Conservation (phyloP, 2,797 vertebrate species). For the Sebastes goodei region DNA sequence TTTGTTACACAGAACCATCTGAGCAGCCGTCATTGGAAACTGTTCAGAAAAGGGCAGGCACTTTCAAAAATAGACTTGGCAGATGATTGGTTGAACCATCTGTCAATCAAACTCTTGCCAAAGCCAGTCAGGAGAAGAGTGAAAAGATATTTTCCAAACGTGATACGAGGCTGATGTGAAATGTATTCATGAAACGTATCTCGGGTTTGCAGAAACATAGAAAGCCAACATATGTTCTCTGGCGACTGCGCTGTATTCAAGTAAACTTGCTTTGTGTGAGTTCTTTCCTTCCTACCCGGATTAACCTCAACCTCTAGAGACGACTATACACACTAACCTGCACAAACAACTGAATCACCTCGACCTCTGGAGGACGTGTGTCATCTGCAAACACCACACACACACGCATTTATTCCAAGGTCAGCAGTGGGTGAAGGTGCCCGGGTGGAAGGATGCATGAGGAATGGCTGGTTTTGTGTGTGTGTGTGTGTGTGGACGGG, state of each 20-base stretch:
- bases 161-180: no score
- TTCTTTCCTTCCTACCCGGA: background rate
- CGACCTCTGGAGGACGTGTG: constrained; percentile 2
- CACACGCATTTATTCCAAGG: background rate
- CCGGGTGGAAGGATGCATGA: background rate
- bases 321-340: background rate
- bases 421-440: constrained; percentile 25
- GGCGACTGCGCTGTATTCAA: no score
- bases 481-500: constrained; percentile 6
- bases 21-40: no score
- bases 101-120: background rate
- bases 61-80: background rate
- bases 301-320: constrained; percentile 5
- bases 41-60: no score
- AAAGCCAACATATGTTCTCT: no score
- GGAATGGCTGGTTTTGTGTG: background rate
- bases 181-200: no score
- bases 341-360: constrained; percentile 16
- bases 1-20: background rate
- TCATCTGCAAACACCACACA: background rate
- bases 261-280: background rate
- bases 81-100: background rate
- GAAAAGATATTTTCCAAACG: background rate
- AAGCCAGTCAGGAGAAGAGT: background rate
- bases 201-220: no score